Conservation (phyloP, 1,140 invertebrate species). For the Galendromus occidentalis region DNA sequence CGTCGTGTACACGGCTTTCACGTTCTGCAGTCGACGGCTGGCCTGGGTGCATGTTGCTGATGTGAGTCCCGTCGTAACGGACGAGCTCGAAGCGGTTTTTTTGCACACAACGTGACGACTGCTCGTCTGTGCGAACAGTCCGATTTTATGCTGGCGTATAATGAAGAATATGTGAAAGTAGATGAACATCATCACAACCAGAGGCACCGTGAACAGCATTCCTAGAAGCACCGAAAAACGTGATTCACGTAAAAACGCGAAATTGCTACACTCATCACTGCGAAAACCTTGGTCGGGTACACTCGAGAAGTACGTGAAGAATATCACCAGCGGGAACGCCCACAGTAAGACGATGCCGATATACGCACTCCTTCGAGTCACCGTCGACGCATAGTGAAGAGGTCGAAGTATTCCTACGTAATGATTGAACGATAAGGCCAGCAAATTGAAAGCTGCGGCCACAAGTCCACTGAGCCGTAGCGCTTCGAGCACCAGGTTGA, state of each 20-base stretch:
- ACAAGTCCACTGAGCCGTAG: conserved; percentile 35
- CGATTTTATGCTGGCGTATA: conserved; percentile 25
- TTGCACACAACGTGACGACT: not conserved
- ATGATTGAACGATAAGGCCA: conserved; percentile 45
- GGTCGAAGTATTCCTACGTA: conserved; percentile 41
- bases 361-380: conserved; percentile 27
- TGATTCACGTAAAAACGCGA: conserved; percentile 15
- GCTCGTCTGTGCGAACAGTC: not conserved
- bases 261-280: conserved; percentile 12
- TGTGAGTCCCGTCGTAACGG: conserved; percentile 21
- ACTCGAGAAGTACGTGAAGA: conserved; percentile 34
- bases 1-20: conserved; percentile 42
- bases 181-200: conserved; percentile 37
- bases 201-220: conserved; percentile 28
- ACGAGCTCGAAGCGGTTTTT: conserved; percentile 13
- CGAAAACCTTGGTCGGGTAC: conserved; percentile 31
- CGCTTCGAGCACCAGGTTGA: conserved; percentile 30
- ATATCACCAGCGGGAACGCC: conserved; percentile 32
- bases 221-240: conserved; percentile 31
- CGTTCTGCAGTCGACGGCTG: conserved; percentile 26
- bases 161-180: conserved; percentile 39
- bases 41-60: conserved; percentile 18
- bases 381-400: conserved; percentile 35
- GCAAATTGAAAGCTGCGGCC: conserved; percentile 41
- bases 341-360: conserved; percentile 34